phyloP scores from a whole-genome alignment of 2,113 vertebrate genomes.

The Eidolon helvum region DNA sequence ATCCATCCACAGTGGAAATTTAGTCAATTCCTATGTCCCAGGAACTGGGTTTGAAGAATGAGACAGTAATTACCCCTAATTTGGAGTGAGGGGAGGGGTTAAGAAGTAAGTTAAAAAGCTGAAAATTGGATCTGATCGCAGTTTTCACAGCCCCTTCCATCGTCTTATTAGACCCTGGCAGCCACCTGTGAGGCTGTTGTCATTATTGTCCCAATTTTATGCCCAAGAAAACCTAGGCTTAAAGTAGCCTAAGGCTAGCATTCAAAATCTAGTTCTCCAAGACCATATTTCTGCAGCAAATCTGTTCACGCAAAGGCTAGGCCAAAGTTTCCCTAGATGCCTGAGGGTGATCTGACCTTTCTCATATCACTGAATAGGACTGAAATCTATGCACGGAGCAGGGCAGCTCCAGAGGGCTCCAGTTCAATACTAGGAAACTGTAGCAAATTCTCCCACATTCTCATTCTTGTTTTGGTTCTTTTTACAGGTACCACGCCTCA shows the following conservation, averaged over 20 bases:
- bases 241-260: not conserved
- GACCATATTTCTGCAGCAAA: not conserved
- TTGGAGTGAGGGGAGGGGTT: not conserved
- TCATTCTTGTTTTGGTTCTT: conserved; percentile 37
- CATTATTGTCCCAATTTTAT: not conserved
- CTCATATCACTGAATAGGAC: not conserved
- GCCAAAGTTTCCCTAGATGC: not conserved
- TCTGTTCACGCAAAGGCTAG: not conserved
- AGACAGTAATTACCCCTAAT: not conserved
- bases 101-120: not conserved
- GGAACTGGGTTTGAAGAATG: not conserved
- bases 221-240: not conserved
- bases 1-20: not conserved
- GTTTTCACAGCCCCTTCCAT: not conserved
- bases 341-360: not conserved
- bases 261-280: not conserved
- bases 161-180: not conserved
- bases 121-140: not conserved
- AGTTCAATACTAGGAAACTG: not conserved
- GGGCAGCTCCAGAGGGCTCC: not conserved
- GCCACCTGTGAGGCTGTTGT: not conserved
- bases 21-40: not conserved
- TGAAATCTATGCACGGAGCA: not conserved
- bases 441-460: not conserved
- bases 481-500: conserved; percentile 34